These are phyloP conservation scores for Echiichthys vipera DNA, from an alignment of 2,797 vertebrate species.

Conservation along the genomic window DNA sequence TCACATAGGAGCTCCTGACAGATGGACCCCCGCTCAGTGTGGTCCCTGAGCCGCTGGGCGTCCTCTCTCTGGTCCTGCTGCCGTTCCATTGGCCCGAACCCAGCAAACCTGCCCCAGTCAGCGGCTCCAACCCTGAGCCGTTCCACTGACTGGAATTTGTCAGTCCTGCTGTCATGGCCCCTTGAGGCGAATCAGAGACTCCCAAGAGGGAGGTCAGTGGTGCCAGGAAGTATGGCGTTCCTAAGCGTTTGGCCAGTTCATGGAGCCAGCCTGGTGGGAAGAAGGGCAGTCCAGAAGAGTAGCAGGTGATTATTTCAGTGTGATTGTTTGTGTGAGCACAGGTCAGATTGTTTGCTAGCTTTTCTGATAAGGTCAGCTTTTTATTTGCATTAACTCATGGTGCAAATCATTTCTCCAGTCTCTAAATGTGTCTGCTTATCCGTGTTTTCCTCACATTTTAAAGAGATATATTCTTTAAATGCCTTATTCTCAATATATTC, in stretches of 20 bases:
- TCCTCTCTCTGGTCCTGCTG: constrained; percentile 57
- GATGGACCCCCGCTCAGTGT: constrained; percentile 88
- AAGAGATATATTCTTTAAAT: neutral
- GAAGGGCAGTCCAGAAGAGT: constrained; percentile 16
- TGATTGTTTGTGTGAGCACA: constrained; percentile 31
- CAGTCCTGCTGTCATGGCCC: constrained; percentile 43
- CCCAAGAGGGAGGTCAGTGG: constrained; percentile 78
- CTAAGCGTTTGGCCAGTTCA: constrained; percentile 87
- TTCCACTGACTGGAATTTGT: constrained; percentile 74
- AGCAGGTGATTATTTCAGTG: constrained; percentile 34
- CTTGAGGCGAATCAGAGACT: constrained; percentile 63
- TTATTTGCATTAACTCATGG: constrained; percentile 3
- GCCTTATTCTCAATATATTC: neutral
- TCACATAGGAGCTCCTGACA: constrained; percentile 91
- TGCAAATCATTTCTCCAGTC: neutral
- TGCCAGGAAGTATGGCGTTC: constrained; percentile 85
- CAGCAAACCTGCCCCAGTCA: constrained; percentile 27
- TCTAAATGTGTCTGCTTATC: neutral
- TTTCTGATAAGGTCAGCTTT: constrained; percentile 24
- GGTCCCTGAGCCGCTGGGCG: constrained; percentile 45
- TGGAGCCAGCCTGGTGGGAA: constrained; percentile 87
- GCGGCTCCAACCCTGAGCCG: constrained; percentile 41
- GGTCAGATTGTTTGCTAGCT: neutral
- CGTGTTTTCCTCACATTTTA: neutral
- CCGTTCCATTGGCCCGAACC: constrained; percentile 66